Evolutionary conservation across 2,888 invertebrate species (phyloP), one percentile per base, ranked within the genome.

Genomic region (Stenodera caucasica): DNA sequence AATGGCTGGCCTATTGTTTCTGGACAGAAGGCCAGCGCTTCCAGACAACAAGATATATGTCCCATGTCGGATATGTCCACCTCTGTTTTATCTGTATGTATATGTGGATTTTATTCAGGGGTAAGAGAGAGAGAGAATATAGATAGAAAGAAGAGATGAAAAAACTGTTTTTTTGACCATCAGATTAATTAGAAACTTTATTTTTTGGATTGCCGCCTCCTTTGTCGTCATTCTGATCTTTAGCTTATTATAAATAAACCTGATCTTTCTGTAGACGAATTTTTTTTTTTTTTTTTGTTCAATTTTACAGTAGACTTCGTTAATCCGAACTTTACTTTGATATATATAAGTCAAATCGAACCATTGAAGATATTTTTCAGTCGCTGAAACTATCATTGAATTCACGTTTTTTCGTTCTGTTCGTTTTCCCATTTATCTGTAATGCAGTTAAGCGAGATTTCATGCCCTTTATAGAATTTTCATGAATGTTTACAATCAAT

Each of bases 1-100:
- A 79, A 79, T 79, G 79, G 78, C 74, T 77, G 71, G 74, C 74
- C 79, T 78, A 79, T 79, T 79, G 79, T 79, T 76, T 77, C 76
- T 74, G 75, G 77, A 78, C 78, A 77, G 77, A 71, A 73, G 58
- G 75, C 77, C 74, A 76, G 75, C 76, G 75, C 74, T 75, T 74
- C 72, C 72, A 75, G 72, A 75, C 75, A 70, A 45, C 64, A 76
- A 78, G 78, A 78, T 78, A 77, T 77, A 78, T 78, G 76, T 75
- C 65, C 69, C 65, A 64, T 73, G 73, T 73, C 72, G 70, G 61
- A 67, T 68, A 65, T 68, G 67, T 71, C 69, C 69, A 64, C 61
- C 56, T 59, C 60, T 58, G 57, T 58, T 55, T 58, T n/a, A 35
- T n/a, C 5, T 45, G 6, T 45, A 2, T n/a, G 45, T 45, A n/a